Conservation (phyloP, 2,888 invertebrate genomes). For the Mesochorus sp. region DNA sequence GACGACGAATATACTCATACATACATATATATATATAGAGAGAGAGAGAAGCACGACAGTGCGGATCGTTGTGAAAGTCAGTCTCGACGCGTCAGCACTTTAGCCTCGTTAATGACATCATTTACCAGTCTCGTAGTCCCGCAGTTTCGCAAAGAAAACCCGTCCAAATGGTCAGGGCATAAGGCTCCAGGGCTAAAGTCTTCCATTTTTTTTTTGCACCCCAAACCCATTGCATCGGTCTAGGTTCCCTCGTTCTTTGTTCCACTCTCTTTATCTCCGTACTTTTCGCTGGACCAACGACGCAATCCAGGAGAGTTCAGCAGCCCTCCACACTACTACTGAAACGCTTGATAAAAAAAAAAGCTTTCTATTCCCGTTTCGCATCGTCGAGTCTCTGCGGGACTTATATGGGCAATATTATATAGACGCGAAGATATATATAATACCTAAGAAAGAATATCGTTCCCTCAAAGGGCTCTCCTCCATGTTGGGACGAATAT, state of each 20-base stretch:
- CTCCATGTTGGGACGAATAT: conserved; percentile 12
- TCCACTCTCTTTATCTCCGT: conserved; percentile 13
- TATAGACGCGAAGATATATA: conserved; percentile 32
- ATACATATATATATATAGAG: conserved; percentile 5
- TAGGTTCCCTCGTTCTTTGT: conserved; percentile 29
- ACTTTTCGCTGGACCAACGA: conserved; percentile 21
- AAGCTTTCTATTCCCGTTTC: not conserved
- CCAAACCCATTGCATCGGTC: conserved; percentile 36
- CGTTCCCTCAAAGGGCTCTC: no score
- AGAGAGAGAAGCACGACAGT: not conserved
- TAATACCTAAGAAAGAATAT: not conserved
- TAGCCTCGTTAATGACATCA: conserved; percentile 77
- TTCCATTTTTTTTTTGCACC: conserved; percentile 33
- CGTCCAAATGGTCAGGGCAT: conserved; percentile 57
- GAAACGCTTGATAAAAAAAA: conserved; percentile 21
- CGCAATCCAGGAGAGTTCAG: conserved; percentile 29
- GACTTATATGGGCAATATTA: conserved; percentile 12
- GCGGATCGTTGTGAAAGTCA: conserved; percentile 63
- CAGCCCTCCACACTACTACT: conserved; percentile 33
- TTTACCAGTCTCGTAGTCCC: conserved; percentile 73
- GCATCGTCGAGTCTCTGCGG: not conserved
- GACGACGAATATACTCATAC: conserved; percentile 20
- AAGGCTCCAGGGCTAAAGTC: conserved; percentile 45
- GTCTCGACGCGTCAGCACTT: conserved; percentile 77
- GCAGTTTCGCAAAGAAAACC: conserved; percentile 57